Base-by-base conservation (phyloP, 1,140 invertebrate species). In the Sminthurinus signatus region DNA sequence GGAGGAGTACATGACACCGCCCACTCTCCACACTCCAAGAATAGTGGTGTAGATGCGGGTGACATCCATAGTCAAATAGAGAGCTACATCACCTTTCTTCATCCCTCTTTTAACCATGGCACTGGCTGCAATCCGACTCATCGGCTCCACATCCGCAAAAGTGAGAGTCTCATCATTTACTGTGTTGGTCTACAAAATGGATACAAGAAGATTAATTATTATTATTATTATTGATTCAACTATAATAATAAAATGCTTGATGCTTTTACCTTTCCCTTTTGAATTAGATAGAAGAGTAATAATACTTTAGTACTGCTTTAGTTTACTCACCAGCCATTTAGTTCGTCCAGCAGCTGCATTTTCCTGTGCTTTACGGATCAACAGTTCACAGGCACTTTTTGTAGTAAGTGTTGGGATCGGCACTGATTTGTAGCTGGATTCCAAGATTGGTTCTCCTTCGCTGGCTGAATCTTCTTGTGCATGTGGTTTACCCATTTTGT, bases 11-110 rank as follows among this genome's bases (percentile, higher is more conserved):
- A 72, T 62, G 4, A 68, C 32, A 19, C 71, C 71, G 1, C 69
- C 69, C 21, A 51, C 14, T 19, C 71, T 27, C 71, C 68, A 70
- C 1, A 70, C 64, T 2, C 71, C 71, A 2, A 72, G 5, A 21
- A 62, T 68, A 23, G 60, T 60, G 12, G 43, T n/a, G 52, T 61
- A 69, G 29, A 72, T 65, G 14, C 32, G 44, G 2, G 70, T 72
- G 12, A 72, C 70, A 25, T 72, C 67, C 0, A 57, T 55, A 3
- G 70, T 72, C 54, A 69, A 54, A 46, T 72, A 67, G 1, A 72
- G 31, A 2, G 44, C 57, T 8, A 72, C 60, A 28, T 73, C 72
- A 19, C 72, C 72, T 51, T 68, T 70, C 28, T 54, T 23, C 62
- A 73, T 70, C 17, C 72, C 72, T 1, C 68, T 31, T 42, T 65